Evolutionary conservation across 2,888 invertebrate species (phyloP).

Genomic region (Ochlodes sylvanus): DNA sequence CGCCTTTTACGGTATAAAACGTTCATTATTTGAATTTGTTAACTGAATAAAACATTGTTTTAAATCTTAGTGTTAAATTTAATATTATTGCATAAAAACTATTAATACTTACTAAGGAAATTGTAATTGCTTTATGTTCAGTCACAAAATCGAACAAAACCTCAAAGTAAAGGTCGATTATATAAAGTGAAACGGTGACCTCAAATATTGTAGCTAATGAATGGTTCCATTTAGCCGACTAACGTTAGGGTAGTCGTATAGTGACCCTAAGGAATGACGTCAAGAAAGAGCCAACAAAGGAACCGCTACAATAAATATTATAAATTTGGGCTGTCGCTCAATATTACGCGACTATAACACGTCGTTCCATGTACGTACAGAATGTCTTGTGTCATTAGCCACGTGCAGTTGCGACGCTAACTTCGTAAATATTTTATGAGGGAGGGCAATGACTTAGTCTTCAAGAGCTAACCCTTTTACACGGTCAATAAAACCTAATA

Average conservation of each 20-base stretch:
- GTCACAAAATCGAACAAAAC: too few relatives aligned
- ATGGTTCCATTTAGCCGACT: constrained; percentile 20
- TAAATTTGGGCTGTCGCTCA: constrained; percentile 4
- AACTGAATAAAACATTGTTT: too few relatives aligned
- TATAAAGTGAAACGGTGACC: background rate
- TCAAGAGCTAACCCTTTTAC: background rate
- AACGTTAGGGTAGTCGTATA: constrained; percentile 25
- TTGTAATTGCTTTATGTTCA: too few relatives aligned
- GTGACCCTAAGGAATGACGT: constrained; percentile 35
- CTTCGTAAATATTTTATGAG: constrained; percentile 8
- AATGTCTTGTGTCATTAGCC: constrained; percentile 12
- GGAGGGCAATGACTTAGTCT: constrained; percentile 8
- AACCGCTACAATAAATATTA: constrained; percentile 16
- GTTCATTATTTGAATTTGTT: too few relatives aligned
- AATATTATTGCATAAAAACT: too few relatives aligned
- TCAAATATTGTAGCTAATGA: constrained; percentile 3
- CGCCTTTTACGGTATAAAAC: too few relatives aligned
- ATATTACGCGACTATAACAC: background rate
- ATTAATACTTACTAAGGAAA: too few relatives aligned
- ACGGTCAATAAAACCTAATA: background rate
- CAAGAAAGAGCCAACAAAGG: constrained; percentile 32
- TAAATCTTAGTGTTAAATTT: too few relatives aligned
- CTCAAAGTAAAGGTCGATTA: background rate
- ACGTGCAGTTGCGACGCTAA: constrained; percentile 19
- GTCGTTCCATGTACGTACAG: background rate